Conservation (phyloP, 2,888 invertebrate species). For the Scaeva pyrastri region DNA sequence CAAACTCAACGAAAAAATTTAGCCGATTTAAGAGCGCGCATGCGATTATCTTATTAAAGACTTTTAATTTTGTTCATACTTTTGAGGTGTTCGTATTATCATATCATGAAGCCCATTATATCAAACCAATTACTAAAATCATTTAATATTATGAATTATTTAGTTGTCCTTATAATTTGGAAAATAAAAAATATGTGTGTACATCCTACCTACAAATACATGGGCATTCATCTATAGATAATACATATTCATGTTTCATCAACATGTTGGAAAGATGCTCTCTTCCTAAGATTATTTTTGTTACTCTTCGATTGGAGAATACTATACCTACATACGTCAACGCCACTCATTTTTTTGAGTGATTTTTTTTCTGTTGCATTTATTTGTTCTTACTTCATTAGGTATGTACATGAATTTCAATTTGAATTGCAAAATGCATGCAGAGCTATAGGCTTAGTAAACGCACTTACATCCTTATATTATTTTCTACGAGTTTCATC, state of each 20-base stretch:
- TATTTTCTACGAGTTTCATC: no score
- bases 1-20: constrained; percentile 65
- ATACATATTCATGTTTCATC: constrained; percentile 7
- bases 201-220: neutral
- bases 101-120: neutral
- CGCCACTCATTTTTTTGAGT: no score
- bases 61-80: constrained; percentile 20
- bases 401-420: neutral
- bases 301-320: constrained; percentile 35
- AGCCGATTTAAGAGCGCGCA: constrained; percentile 62
- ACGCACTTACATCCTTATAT: constrained; percentile 15
- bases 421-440: constrained; percentile 19
- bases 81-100: neutral
- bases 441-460: constrained; percentile 7
- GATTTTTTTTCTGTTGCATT: no score
- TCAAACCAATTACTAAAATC: neutral
- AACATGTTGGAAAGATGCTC: constrained; percentile 64
- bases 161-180: neutral
- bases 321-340: constrained; percentile 7
- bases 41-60: constrained; percentile 27
- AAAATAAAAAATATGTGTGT: neutral
- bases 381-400: neutral
- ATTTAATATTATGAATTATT: neutral
- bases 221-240: neutral
- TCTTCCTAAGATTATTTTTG: constrained; percentile 17